Evolutionary conservation across 2,113 vertebrate genomes (phyloP).

Genomic region (Pelodiscus sinensis): DNA sequence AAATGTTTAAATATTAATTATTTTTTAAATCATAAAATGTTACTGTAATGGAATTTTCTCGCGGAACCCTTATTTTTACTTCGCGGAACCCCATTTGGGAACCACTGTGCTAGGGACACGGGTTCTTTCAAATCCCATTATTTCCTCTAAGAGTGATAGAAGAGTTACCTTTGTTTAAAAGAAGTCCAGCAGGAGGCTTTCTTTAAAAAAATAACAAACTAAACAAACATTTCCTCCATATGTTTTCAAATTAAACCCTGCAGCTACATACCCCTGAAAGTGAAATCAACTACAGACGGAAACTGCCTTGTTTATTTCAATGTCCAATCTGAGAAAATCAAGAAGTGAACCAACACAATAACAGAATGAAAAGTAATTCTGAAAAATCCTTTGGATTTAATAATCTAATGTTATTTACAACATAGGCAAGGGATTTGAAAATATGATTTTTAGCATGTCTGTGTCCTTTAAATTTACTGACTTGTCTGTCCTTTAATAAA

Average conservation of each 20-base stretch:
- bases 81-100: too few relatives aligned
- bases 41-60: too few relatives aligned
- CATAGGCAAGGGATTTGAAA: background rate
- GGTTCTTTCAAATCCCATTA: constrained; percentile 32
- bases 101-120: background rate
- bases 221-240: constrained; percentile 39
- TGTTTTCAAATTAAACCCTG: constrained; percentile 13
- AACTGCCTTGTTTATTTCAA: background rate
- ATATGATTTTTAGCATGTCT: accelerated
- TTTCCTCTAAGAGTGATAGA: constrained; percentile 55
- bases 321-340: background rate
- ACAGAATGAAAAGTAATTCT: background rate
- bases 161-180: background rate
- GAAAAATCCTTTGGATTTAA: background rate
- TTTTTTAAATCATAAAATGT: too few relatives aligned
- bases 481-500: background rate
- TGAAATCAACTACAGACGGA: constrained; percentile 17
- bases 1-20: too few relatives aligned
- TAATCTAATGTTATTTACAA: background rate
- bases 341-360: background rate
- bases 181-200: background rate
- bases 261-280: constrained; percentile 56
- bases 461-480: background rate
- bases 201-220: constrained; percentile 10
- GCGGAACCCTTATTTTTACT: too few relatives aligned